Evolutionary conservation across 1,140 invertebrate genomes (phyloP).

Genomic region (Elymnias hypermnestra): DNA sequence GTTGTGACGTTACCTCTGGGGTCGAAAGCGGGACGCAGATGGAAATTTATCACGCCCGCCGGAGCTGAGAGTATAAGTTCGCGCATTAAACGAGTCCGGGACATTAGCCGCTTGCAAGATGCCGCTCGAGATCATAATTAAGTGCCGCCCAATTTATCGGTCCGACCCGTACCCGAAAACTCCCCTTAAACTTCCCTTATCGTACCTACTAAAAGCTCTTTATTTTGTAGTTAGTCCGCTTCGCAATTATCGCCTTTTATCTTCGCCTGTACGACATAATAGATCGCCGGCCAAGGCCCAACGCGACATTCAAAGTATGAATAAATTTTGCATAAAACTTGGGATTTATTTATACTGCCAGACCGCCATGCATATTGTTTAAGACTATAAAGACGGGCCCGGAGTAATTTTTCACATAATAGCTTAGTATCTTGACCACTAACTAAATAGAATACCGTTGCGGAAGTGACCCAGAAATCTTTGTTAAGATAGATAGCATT

Average conservation of each 20-base stretch:
- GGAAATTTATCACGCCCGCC: constrained; percentile 70
- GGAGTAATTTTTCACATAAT: constrained; percentile 2
- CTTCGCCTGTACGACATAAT: constrained; percentile 24
- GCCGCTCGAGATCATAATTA: constrained; percentile 75
- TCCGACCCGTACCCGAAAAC: constrained; percentile 66
- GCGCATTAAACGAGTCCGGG: constrained; percentile 73
- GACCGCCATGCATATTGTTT: background rate
- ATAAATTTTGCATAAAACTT: constrained; percentile 8
- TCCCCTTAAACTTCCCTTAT: constrained; percentile 73
- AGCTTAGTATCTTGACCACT: constrained; percentile 9
- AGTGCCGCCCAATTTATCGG: constrained; percentile 75
- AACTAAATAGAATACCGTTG: constrained; percentile 44
- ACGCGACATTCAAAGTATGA: constrained; percentile 2
- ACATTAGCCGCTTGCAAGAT: constrained; percentile 74
- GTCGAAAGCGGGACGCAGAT: constrained; percentile 44
- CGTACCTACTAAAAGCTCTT: constrained; percentile 66
- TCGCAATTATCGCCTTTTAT: constrained; percentile 62
- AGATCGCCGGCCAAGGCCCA: constrained; percentile 4
- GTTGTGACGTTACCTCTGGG: constrained; percentile 30
- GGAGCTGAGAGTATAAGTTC: constrained; percentile 71
- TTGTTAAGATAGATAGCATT: constrained; percentile 37
- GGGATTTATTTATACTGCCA: constrained; percentile 7
- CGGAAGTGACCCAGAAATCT: constrained; percentile 51
- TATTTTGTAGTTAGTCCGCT: constrained; percentile 68
- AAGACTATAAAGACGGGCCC: background rate